Conservation (phyloP, 2,888 invertebrate genomes). For the Malthinus flaveolus region DNA sequence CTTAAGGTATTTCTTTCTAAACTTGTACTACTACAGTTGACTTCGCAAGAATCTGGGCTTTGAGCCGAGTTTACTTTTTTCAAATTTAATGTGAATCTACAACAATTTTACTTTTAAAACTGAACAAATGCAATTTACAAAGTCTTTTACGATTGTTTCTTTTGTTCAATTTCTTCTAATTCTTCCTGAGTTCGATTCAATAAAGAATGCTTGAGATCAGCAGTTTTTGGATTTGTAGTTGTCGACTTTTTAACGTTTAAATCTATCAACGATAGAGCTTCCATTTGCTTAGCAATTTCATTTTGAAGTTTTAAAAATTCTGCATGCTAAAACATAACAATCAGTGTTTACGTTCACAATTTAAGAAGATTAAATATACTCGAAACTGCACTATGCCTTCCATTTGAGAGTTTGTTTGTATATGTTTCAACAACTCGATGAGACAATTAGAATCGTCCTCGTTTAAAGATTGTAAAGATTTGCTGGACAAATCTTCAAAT, state of each 20-base stretch:
- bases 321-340: neutral
- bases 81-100: slow-evolving; percentile 70
- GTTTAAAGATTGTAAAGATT: slow-evolving; percentile 50
- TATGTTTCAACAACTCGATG: slow-evolving; percentile 66
- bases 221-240: neutral
- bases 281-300: too few species aligned
- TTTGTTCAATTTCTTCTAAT: slow-evolving; percentile 56
- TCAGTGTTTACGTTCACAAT: neutral
- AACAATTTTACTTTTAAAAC: slow-evolving; percentile 22
- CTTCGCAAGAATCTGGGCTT: slow-evolving; percentile 45
- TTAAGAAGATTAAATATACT: slow-evolving; percentile 60
- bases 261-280: too few species aligned
- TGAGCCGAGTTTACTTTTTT: slow-evolving; percentile 56
- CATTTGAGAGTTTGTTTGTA: slow-evolving; percentile 69
- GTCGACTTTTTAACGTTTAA: too few species aligned
- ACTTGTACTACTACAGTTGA: slow-evolving; percentile 48
- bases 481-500: slow-evolving; percentile 43
- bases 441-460: slow-evolving; percentile 65
- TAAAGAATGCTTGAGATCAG: slow-evolving; percentile 52
- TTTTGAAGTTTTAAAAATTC: slow-evolving; percentile 6
- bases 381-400: slow-evolving; percentile 72
- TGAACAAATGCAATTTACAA: neutral
- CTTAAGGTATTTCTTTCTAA: slow-evolving; percentile 48
- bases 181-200: slow-evolving; percentile 58
- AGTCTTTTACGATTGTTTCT: slow-evolving; percentile 56